Evolutionary conservation across 2,113 vertebrate genomes (phyloP).

Genomic region (Diadophis punctatus): DNA sequence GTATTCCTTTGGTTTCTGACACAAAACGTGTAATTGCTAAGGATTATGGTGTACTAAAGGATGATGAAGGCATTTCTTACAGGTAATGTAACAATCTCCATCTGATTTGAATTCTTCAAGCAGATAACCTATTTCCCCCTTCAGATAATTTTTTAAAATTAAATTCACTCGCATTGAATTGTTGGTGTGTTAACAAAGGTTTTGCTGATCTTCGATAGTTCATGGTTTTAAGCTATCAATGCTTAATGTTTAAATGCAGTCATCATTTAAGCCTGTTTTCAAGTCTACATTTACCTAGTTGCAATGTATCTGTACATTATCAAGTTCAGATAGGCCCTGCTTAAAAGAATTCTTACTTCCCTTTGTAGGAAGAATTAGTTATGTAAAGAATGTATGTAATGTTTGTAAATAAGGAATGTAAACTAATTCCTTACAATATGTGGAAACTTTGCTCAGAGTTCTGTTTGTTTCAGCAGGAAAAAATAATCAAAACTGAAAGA

Average conservation of each 20-base stretch:
- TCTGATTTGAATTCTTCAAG: neutral
- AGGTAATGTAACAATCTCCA: slow-evolving; percentile 71
- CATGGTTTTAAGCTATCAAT: neutral
- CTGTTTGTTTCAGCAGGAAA: neutral
- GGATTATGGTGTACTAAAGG: slow-evolving; percentile 92
- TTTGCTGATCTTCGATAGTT: neutral
- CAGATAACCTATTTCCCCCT: neutral
- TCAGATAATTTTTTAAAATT: neutral
- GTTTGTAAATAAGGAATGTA: neutral
- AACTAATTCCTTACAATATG: neutral
- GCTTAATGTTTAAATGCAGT: neutral
- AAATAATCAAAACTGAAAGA: neutral
- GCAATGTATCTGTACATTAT: neutral
- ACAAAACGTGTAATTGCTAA: slow-evolving; percentile 79
- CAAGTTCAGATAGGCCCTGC: neutral
- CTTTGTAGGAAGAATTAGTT: neutral
- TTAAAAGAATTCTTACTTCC: neutral
- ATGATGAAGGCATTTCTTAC: slow-evolving; percentile 94
- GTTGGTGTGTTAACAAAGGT: neutral
- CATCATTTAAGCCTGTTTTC: neutral
- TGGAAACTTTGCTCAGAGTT: neutral
- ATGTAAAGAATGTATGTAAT: neutral
- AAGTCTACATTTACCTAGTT: neutral
- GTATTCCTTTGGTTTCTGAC: slow-evolving; percentile 90
- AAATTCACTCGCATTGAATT: neutral